Base-by-base conservation (phyloP, 2,797 vertebrate species). In the Centropyge bicolor region DNA sequence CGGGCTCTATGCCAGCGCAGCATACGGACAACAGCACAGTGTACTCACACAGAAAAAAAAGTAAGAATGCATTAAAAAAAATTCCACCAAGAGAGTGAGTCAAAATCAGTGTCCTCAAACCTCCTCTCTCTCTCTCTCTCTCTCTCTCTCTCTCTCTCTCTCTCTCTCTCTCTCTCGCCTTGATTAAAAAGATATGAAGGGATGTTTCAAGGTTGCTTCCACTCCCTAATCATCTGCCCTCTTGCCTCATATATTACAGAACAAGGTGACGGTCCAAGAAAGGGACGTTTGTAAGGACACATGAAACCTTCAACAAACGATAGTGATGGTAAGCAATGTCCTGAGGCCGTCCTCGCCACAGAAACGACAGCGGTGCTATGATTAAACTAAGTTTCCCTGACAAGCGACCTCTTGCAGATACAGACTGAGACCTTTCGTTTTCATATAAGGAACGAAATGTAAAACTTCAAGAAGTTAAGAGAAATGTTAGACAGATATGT, bases 1-100 rank as follows among this genome's bases (percentile, higher is more conserved):
- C 43, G 43, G 82, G 84, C 78, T 69, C 9, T 1, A 2, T 74
- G 82, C 86, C 87, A 92, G 12, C 20, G 64, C 52, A 78, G 22
- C 86, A 80, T 71, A 76, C 1, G 48, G 78, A 80, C 69, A 67
- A 64, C 22, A 46, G 65, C n/a, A 62, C 48, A 22, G 56, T 43
- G 38, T 57, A 45, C 41, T 73, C 48, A 68, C 49, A 61, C 43
- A 62, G 43, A 59, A 67, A 27, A 67, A 31, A 48, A 66, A 19
- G 61, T 71, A 19, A 48, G 13, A 46, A 71, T 20, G 41, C 8
- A 55, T 72, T 40, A 73, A 48, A 36, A 17, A 60, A 2, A 20
- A 31, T 31, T 9, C 20, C 54, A 46, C 49, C 20, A 14, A 57
- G 27, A 56, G 17, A 54, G 20, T 68, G 36, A 68, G 55, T 60